Conservation (phyloP, 2,888 invertebrate species). For the Dynastes hyllus region DNA sequence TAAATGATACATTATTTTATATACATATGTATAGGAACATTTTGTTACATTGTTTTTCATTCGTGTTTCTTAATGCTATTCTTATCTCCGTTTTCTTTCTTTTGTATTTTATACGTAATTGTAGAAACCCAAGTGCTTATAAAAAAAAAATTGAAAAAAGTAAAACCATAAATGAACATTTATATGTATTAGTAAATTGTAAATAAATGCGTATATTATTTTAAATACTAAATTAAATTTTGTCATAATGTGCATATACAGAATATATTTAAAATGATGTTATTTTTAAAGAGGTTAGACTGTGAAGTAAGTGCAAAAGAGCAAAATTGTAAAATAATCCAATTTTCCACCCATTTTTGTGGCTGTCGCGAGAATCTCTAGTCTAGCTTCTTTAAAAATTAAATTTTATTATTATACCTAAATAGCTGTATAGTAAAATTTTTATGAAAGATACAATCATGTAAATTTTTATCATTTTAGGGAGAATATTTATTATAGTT, state of each 20-base stretch:
- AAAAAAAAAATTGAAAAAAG: conserved; percentile 42
- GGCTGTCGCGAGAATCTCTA: background rate
- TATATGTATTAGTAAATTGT: conserved; percentile 60
- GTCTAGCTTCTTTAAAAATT: conserved; percentile 36
- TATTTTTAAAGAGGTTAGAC: conserved; percentile 38
- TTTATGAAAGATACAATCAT: conserved; percentile 51
- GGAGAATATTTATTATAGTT: conserved; percentile 53
- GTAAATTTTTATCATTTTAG: conserved; percentile 51
- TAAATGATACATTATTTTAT: conserved; percentile 30
- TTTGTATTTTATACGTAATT: conserved; percentile 57
- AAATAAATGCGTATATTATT: conserved; percentile 57
- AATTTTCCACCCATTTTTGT: no score
- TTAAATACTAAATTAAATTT: conserved; percentile 54
- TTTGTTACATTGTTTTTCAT: conserved; percentile 51
- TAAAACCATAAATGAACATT: conserved; percentile 47
- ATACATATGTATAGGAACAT: conserved; percentile 43
- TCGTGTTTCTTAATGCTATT: conserved; percentile 50
- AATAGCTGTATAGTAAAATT: conserved; percentile 40
- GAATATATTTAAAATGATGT: conserved; percentile 45
- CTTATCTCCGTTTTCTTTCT: conserved; percentile 51
- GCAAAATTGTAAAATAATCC: conserved; percentile 4
- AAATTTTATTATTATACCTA: conserved; percentile 39
- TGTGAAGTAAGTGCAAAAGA: conserved; percentile 28
- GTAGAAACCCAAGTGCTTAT: conserved; percentile 62
- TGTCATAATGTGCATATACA: conserved; percentile 53